These are phyloP conservation scores for Thamnophis elegans DNA, from an alignment of 2,797 vertebrate genomes.

Conservation along the genomic window DNA sequence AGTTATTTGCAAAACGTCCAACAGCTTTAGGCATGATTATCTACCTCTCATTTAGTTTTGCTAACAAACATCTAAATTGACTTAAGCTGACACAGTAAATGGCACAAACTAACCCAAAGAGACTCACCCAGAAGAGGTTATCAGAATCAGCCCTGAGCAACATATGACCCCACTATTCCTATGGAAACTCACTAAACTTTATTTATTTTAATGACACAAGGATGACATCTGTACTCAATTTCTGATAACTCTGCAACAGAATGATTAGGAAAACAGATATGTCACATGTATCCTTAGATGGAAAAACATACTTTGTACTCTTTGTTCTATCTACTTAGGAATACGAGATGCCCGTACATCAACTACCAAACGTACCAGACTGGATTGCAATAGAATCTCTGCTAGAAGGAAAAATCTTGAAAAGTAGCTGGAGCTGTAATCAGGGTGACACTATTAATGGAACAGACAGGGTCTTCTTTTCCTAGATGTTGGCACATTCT, in stretches of 20 bases:
- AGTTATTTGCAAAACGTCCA: not conserved
- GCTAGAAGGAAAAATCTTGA: not conserved
- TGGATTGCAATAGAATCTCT: not conserved
- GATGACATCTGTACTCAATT: conserved; percentile 61
- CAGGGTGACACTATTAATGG: not conserved
- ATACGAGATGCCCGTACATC: not conserved
- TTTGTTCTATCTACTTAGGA: conserved; percentile 1
- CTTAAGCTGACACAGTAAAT: not conserved
- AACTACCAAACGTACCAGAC: not conserved
- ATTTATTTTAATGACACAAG: not conserved
- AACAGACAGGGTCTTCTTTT: not conserved
- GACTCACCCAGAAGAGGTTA: not conserved
- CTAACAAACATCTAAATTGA: not conserved
- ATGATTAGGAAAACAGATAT: conserved; percentile 68
- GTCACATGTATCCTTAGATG: conserved; percentile 38
- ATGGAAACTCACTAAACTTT: not conserved
- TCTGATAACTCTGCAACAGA: conserved; percentile 71
- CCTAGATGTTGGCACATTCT: not conserved
- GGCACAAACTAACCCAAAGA: not conserved
- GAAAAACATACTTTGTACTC: conserved; percentile 23
- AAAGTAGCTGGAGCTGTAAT: not conserved
- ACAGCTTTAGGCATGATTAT: not conserved
- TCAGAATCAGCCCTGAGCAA: not conserved
- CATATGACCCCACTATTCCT: not conserved
- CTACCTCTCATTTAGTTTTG: not conserved